Base-by-base conservation (phyloP, 2,797 vertebrate species). In the Aulostomus chinensis region DNA sequence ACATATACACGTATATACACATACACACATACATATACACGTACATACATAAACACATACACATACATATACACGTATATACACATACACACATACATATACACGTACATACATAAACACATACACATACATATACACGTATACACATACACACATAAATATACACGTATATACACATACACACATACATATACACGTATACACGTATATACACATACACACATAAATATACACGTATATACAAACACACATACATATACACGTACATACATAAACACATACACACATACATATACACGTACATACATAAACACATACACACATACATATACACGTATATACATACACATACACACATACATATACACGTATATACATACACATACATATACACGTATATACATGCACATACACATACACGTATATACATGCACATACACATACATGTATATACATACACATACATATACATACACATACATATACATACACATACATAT, bases 1-100 rank as follows among this genome's bases (percentile, higher is more conserved):
- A 28, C 9, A 28, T 10, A 28, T 10, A 10, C 9, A 7, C 2
- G 9, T 28, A 9, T 10, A 28, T 28, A 10, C 9, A 2, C 9
- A 7, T 10, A 28, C 9, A 28, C 2, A 9, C 2, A 28, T 10
- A 28, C 9, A 9, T 28, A 10, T 10, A 28, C 9, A 9, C 2
- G 9, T 28, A 7, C 9, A 28, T 10, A 28, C 9, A 53, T 35
- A 36, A 34, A 31, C 48, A 43, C 46, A 47, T 20, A 50, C 34
- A 16, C 25, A 9, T 53, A n/a, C 15, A 1, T 30, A 34, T 12
- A 34, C 28, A 34, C 30, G 31, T 12, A n/a, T 22, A 47, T 16
- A 17, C 31, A n/a, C 21, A 21, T 36, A 32, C 35, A 40, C 24
- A 43, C 28, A 30, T 49, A 21, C 21, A 18, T 21, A 29, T 40